Conservation (phyloP, 2,113 vertebrate genomes). For the Otolemur garnettii region DNA sequence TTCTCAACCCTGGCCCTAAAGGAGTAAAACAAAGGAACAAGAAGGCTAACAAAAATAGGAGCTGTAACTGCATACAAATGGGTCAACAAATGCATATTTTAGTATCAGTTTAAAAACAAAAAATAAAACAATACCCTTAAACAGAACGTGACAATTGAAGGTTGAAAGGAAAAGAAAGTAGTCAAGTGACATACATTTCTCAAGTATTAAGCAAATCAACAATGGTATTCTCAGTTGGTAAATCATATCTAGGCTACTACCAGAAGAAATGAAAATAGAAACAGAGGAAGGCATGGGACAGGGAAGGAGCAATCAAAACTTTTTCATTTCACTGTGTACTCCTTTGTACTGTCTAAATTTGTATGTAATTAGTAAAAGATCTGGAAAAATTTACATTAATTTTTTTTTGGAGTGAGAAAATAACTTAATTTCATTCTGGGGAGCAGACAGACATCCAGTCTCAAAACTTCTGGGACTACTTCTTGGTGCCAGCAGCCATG, state of each 20-base stretch:
- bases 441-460: no score
- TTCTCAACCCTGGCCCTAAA: not conserved
- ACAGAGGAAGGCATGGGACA: not conserved
- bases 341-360: not conserved
- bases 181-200: not conserved
- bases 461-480: no score
- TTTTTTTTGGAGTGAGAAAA: not conserved
- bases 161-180: not conserved
- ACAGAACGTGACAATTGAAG: not conserved
- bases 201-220: not conserved
- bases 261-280: constrained; percentile 30
- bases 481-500: no score
- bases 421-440: no score
- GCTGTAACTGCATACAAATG: not conserved
- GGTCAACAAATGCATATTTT: not conserved
- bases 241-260: not conserved
- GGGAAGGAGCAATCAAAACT: not conserved
- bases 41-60: not conserved
- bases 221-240: not conserved
- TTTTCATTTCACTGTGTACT: not conserved
- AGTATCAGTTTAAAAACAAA: not conserved
- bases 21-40: not conserved
- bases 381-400: constrained; percentile 7
- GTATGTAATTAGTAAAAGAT: not conserved
- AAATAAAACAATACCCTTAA: constrained; percentile 11